Percentiles rank a stretch among this genome's conserved stretches.
These are phyloP conservation scores for Lepidostoma basale DNA, from an alignment of 1,140 invertebrate genomes.

Conservation along the genomic window DNA sequence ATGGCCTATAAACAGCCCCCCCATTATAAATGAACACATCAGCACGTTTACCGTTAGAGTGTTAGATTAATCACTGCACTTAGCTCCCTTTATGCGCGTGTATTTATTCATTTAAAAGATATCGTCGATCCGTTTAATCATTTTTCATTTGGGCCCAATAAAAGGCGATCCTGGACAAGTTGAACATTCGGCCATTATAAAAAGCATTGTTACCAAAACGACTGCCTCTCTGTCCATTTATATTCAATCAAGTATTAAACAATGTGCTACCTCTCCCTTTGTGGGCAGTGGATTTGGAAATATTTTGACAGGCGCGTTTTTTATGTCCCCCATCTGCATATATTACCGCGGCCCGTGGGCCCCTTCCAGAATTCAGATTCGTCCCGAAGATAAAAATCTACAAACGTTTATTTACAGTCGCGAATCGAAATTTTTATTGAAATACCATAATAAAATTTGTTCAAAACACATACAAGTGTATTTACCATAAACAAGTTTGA, in stretches of 20 bases:
- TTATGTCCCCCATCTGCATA: constrained; percentile 29
- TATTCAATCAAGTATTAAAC: constrained; percentile 32
- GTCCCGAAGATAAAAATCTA: too few relatives aligned
- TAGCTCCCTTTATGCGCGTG: neutral
- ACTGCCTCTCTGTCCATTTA: constrained; percentile 2
- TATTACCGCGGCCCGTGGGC: constrained; percentile 8
- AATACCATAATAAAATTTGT: too few relatives aligned
- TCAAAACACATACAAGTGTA: too few relatives aligned
- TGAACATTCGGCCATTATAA: neutral
- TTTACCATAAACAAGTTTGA: too few relatives aligned
- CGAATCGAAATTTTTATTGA: too few relatives aligned
- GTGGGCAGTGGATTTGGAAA: constrained; percentile 23
- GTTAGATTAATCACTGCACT: neutral
- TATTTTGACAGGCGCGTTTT: constrained; percentile 38
- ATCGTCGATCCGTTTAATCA: neutral
- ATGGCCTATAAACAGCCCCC: too few relatives aligned
- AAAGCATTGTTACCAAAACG: constrained; percentile 28
- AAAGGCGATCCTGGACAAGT: neutral
- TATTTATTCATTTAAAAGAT: neutral
- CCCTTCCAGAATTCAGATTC: constrained; percentile 4
- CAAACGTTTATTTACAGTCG: too few relatives aligned
- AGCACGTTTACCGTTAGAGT: neutral
- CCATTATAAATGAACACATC: neutral
- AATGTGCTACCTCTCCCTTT: constrained; percentile 29
- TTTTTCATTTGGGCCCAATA: neutral